A percentile compares a stretch with the other conserved stretches of the same genome.
phyloP scores from a whole-genome alignment of 2,797 vertebrate species.

The Mus minutoides region DNA sequence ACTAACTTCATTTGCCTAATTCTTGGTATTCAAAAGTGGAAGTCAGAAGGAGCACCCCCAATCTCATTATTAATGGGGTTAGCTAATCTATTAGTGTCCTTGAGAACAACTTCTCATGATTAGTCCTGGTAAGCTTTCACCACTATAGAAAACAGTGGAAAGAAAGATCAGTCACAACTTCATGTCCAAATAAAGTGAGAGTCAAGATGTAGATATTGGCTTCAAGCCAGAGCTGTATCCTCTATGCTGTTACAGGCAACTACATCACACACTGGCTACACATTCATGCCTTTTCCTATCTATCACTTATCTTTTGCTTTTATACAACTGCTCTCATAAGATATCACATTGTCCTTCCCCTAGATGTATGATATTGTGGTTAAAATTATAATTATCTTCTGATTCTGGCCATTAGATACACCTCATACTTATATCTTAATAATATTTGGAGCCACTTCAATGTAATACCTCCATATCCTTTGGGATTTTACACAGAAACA shows the following conservation, averaged over 20 bases:
- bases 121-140: neutral
- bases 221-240: neutral
- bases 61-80: neutral
- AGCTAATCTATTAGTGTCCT: neutral
- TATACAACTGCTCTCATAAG: neutral
- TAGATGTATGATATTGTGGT: neutral
- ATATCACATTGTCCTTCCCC: neutral
- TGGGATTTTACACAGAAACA: neutral
- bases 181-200: neutral
- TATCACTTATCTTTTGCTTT: neutral
- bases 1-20: neutral
- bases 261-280: neutral
- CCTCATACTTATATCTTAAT: neutral
- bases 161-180: neutral
- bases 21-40: neutral
- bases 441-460: neutral
- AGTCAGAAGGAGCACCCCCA: neutral
- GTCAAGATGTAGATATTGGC: neutral
- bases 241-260: neutral
- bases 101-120: neutral
- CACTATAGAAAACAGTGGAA: neutral
- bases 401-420: neutral
- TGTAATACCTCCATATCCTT: neutral
- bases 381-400: neutral
- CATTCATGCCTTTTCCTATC: neutral